Percentiles rank a stretch among this genome's conserved stretches.
phyloP scores from a whole-genome alignment of 1,140 invertebrate species.

The Eumeta japonica region DNA sequence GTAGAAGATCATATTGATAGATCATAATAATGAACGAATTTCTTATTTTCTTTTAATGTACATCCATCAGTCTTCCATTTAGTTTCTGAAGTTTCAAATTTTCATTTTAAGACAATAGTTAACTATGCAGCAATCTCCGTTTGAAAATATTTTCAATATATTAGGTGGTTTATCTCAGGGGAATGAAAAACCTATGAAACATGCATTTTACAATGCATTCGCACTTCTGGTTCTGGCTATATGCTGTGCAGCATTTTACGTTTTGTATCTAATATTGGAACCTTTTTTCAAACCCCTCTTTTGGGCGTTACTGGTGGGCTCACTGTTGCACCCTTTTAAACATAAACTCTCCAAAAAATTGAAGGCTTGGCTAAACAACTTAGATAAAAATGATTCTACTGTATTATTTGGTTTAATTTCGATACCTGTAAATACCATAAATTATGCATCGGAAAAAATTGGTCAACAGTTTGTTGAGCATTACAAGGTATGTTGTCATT shows the following conservation, averaged over 20 bases:
- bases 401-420: constrained; percentile 69
- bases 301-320: constrained; percentile 91
- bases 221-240: constrained; percentile 69
- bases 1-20: too few relatives aligned
- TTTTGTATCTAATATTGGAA: constrained; percentile 76
- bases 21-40: too few relatives aligned
- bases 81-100: too few relatives aligned
- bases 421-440: constrained; percentile 71
- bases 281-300: constrained; percentile 90
- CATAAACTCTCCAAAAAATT: constrained; percentile 68
- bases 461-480: constrained; percentile 63
- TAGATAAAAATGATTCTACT: constrained; percentile 62
- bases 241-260: constrained; percentile 68
- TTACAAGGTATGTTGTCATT: constrained; percentile 53
- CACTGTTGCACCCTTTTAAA: constrained; percentile 87
- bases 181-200: constrained; percentile 81
- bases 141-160: constrained; percentile 52
- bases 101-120: too few relatives aligned
- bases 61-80: too few relatives aligned
- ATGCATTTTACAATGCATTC: constrained; percentile 83
- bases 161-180: constrained; percentile 50
- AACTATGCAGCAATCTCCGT: constrained; percentile 46
- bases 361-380: constrained; percentile 69
- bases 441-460: constrained; percentile 70
- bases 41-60: too few relatives aligned